Percentiles rank a stretch among this genome's conserved stretches.
Conservation (phyloP, 2,888 invertebrate genomes). For the Vandiemenella viatica region DNA sequence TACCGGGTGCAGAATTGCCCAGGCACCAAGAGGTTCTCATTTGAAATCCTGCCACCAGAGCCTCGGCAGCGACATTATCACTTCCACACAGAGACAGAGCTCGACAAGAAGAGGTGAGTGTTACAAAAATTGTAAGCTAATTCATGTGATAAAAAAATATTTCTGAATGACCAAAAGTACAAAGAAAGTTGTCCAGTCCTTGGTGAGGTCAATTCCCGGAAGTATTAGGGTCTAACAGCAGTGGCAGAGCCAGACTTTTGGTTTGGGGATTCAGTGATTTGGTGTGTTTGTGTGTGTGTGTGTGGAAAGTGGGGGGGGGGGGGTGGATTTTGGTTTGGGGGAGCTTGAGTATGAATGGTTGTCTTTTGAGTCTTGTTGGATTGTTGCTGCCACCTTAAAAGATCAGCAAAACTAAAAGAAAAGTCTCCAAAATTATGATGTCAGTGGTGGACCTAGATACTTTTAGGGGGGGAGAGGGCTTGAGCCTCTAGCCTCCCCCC, state of each 20-base stretch:
- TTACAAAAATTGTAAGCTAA: background rate
- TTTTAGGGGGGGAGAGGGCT: no score
- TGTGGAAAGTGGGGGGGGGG: no score
- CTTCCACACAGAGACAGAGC: conserved; percentile 86
- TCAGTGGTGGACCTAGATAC: no score
- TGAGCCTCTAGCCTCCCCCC: no score
- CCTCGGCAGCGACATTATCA: conserved; percentile 75
- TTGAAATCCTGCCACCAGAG: conserved; percentile 81
- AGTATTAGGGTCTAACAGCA: background rate
- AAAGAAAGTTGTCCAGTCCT: background rate
- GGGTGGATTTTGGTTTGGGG: no score
- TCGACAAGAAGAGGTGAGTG: conserved; percentile 77
- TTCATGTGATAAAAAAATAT: background rate
- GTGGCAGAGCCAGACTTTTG: background rate
- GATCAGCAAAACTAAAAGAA: no score
- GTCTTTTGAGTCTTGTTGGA: no score
- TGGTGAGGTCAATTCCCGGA: background rate
- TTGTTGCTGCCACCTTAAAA: no score
- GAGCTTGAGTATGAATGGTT: no score
- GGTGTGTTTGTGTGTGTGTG: no score
- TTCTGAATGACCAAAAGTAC: background rate
- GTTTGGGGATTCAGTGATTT: no score
- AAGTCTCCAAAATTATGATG: no score
- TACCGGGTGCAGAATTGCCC: conserved; percentile 73
- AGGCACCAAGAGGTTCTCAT: conserved; percentile 80